Evolutionary conservation across 2,113 vertebrate species (phyloP), one percentile per base, ranked within the genome.

Genomic region (Pseudopodoces humilis): DNA sequence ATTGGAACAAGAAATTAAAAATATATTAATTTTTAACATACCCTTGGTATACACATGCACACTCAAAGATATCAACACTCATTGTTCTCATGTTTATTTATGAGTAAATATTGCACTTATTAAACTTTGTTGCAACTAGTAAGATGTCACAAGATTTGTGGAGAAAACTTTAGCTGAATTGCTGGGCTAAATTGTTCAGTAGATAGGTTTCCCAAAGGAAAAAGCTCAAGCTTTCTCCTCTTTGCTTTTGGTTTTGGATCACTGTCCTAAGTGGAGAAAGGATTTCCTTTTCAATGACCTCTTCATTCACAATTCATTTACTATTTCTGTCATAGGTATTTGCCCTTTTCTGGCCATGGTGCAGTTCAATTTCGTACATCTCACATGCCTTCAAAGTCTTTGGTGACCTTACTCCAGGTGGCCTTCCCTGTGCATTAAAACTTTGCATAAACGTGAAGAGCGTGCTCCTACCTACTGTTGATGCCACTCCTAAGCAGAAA

Each of bases 381-480:
- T 10, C 10, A 1, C 9, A 3, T 21, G 41, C 24, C 18, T 49
- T 67, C 15, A 0, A 2, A 2, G 7, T 33, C 20, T 0, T 8
- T 2, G 10, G 24, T 47, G 7, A 17, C 52, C 41, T 67, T 35
- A 5, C 11, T n/a, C 33, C 6, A 19, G 9, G 15, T 7, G 4
- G 5, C 28, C 19, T 53, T 33, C 35, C 24, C 6, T 0, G 6
- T 1, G 15, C 30, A 2, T 3, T 30, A 9, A 28, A 58, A 13
- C 25, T 39, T 12, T 11, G 13, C 35, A 24, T 23, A 14, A 19
- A 10, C 2, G 9, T 1, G 3, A 18, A 46, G 5, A 37, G 12
- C 39, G 8, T 0, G 2, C 37, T 17, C 6, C 68, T 35, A 14
- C 22, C 27, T 0, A 0, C 8, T 13, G 5, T 6, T 53, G 18